phyloP scores from a whole-genome alignment of 2,797 vertebrate species.

The Acanthornis magna region DNA sequence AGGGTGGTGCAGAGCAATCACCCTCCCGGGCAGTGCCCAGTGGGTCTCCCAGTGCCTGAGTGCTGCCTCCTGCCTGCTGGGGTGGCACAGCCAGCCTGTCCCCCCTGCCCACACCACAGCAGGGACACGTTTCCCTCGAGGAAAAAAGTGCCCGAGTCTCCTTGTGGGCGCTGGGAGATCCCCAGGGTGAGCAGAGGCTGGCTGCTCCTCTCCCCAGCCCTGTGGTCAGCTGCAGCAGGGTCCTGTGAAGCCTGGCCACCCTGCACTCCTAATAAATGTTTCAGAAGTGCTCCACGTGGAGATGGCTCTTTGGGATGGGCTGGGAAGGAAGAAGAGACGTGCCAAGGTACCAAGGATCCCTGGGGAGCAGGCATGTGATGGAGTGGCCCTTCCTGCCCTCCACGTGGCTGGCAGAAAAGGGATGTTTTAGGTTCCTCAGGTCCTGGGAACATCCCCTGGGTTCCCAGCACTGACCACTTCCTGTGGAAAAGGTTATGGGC shows the following conservation, averaged over 20 bases:
- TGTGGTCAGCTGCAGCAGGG: neutral
- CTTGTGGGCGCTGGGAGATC: neutral
- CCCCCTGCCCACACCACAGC: neutral
- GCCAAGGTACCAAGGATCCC: neutral
- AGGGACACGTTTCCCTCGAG: accelerated
- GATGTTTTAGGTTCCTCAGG: accelerated
- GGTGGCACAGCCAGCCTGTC: neutral
- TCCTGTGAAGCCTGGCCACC: neutral
- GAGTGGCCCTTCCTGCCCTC: neutral
- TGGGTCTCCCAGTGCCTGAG: accelerated
- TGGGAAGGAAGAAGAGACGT: neutral
- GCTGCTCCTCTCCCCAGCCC: neutral
- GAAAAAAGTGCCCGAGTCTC: accelerated
- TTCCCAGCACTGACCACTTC: neutral
- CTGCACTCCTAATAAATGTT: neutral
- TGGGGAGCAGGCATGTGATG: accelerated
- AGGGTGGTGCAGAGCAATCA: neutral
- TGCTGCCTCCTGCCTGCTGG: neutral
- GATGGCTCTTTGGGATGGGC: neutral
- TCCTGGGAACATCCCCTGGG: neutral
- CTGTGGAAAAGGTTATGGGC: neutral
- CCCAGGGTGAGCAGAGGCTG: neutral
- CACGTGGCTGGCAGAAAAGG: neutral
- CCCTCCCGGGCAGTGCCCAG: neutral
- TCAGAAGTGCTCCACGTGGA: neutral